These are phyloP conservation scores for Drosophila prosaltans DNA, from an alignment of 1,140 invertebrate genomes.

Conservation along the genomic window DNA sequence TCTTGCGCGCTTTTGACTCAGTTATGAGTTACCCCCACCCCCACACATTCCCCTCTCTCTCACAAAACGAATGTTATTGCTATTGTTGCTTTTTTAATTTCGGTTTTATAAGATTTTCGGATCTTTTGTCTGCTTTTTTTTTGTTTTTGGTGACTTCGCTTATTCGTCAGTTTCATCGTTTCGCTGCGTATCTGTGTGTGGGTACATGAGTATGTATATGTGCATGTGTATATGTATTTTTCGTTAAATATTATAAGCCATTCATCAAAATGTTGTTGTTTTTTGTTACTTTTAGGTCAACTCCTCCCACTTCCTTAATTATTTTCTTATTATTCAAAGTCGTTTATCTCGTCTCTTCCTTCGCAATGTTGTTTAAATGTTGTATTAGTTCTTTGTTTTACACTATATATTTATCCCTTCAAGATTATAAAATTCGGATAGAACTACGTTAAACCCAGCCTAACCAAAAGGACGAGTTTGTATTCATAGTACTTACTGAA, in stretches of 20 bases:
- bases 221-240: conserved; percentile 38
- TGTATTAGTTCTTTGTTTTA: background rate
- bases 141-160: conserved; percentile 69
- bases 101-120: conserved; percentile 78
- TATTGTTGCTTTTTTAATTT: conserved; percentile 77
- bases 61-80: conserved; percentile 29
- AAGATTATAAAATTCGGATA: too few relatives aligned
- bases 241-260: conserved; percentile 72
- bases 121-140: conserved; percentile 44
- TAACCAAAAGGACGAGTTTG: too few relatives aligned
- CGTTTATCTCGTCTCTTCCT: conserved; percentile 14
- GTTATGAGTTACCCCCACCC: conserved; percentile 60
- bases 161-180: conserved; percentile 63
- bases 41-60: background rate
- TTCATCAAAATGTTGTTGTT: conserved; percentile 71
- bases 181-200: background rate
- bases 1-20: conserved; percentile 45
- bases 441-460: too few relatives aligned
- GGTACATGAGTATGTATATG: conserved; percentile 1
- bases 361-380: conserved; percentile 2
- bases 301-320: conserved; percentile 72
- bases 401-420: too few relatives aligned
- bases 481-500: too few relatives aligned
- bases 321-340: conserved; percentile 26
- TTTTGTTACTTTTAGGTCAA: conserved; percentile 65